Percentiles rank a stretch among this genome's conserved stretches.
These are phyloP conservation scores for Harpagoxenus sublaevis DNA, from an alignment of 2,888 invertebrate species.

Conservation along the genomic window DNA sequence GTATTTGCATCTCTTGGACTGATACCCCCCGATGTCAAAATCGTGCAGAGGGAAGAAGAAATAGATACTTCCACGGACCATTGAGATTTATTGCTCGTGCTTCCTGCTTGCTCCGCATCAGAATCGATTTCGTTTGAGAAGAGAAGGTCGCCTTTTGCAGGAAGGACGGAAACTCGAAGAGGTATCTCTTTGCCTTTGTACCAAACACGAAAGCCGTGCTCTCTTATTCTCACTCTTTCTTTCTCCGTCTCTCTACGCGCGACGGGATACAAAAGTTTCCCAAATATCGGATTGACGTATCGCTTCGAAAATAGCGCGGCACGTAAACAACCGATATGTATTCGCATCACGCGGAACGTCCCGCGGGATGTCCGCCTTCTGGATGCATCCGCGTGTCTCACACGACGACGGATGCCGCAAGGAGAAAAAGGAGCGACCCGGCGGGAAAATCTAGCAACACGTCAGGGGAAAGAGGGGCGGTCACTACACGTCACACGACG, in stretches of 20 bases:
- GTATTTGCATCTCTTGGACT: constrained; percentile 33
- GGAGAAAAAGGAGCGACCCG: constrained; percentile 21
- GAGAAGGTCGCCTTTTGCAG: constrained; percentile 45
- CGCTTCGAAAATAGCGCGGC: constrained; percentile 81
- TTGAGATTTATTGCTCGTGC: constrained; percentile 68
- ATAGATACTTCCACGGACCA: constrained; percentile 33
- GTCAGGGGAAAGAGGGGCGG: constrained; percentile 14
- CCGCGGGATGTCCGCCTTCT: constrained; percentile 71
- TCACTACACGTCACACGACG: not conserved
- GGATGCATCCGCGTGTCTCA: constrained; percentile 71
- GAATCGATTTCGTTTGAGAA: constrained; percentile 67
- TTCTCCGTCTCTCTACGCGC: constrained; percentile 48
- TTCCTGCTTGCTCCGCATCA: constrained; percentile 69
- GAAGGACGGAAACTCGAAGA: constrained; percentile 57
- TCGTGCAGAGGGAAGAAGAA: constrained; percentile 33
- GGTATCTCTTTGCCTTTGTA: constrained; percentile 61
- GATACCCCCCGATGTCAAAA: constrained; percentile 22
- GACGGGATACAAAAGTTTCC: constrained; percentile 77
- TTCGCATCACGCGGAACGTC: constrained; percentile 74
- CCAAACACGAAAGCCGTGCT: constrained; percentile 66
- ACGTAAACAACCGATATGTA: constrained; percentile 84
- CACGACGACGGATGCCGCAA: constrained; percentile 67
- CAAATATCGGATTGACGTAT: constrained; percentile 84
- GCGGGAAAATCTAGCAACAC: not conserved
- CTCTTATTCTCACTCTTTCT: not conserved